Evolutionary conservation across 2,797 vertebrate genomes (phyloP).

Genomic region (Darevskia mixta): DNA sequence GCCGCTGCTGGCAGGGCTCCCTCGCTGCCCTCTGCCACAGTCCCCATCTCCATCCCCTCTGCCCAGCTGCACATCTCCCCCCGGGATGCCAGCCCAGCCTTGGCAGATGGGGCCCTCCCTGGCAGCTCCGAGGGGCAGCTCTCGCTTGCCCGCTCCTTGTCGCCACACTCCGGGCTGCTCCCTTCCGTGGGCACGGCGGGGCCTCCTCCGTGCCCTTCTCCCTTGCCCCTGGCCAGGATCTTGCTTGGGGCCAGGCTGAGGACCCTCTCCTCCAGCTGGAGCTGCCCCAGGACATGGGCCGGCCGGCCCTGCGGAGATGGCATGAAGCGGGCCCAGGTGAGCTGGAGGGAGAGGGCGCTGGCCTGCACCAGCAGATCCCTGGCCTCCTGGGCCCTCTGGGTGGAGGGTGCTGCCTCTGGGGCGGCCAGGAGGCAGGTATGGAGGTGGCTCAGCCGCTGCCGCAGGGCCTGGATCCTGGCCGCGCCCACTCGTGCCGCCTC

Average conservation of each 20-base stretch:
- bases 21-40: background rate
- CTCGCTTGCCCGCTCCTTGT: no score
- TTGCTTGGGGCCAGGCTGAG: constrained; percentile 15
- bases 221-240: no score
- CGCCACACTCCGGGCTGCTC: no score
- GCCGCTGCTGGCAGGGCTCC: background rate
- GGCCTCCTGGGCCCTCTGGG: background rate
- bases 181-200: no score
- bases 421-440: background rate
- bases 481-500: constrained; percentile 73
- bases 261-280: constrained; percentile 47
- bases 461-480: constrained; percentile 52
- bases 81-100: background rate
- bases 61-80: background rate
- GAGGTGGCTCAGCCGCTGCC: background rate
- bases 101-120: no score
- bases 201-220: no score
- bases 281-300: background rate
- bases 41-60: background rate
- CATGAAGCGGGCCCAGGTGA: constrained; percentile 71
- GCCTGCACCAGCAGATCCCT: constrained; percentile 41
- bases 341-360: constrained; percentile 65
- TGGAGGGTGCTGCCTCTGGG: no score
- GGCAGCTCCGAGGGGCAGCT: background rate
- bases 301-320: no score